Evolutionary conservation across 2,888 invertebrate genomes (phyloP).

Genomic region (Myopa tessellatipennis): DNA sequence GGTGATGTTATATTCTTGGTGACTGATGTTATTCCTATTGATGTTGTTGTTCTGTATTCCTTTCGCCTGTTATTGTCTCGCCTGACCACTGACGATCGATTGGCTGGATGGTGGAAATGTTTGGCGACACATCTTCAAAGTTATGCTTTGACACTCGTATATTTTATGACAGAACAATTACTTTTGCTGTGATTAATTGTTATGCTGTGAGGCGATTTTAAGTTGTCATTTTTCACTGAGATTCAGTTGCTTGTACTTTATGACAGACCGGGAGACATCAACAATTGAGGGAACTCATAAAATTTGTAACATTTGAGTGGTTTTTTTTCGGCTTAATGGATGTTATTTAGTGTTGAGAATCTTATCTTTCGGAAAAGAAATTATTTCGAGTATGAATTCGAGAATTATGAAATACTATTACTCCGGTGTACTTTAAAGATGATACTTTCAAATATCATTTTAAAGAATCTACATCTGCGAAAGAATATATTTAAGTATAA

Average conservation of each 20-base stretch:
- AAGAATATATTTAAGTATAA: too few relatives aligned
- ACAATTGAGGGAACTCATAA: not conserved
- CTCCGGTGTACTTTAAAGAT: too few relatives aligned
- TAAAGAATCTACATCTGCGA: too few relatives aligned
- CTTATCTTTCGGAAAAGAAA: not conserved
- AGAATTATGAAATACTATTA: not conserved
- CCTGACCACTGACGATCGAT: too few relatives aligned
- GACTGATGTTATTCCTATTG: too few relatives aligned
- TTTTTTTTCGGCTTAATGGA: too few relatives aligned
- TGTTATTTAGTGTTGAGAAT: too few relatives aligned
- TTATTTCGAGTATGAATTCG: not conserved
- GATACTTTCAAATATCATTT: too few relatives aligned
- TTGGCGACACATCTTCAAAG: not conserved
- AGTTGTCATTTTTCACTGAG: slow-evolving; percentile 20
- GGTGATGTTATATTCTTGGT: too few relatives aligned
- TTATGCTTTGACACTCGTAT: not conserved
- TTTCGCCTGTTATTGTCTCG: too few relatives aligned
- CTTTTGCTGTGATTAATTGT: slow-evolving; percentile 37
- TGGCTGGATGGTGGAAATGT: not conserved
- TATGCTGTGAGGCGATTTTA: slow-evolving; percentile 2
- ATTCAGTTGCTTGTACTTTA: slow-evolving; percentile 7
- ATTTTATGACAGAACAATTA: slow-evolving; percentile 39
- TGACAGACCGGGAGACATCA: not conserved
- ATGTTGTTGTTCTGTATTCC: too few relatives aligned
- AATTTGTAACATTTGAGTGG: too few relatives aligned